phyloP scores from a whole-genome alignment of 2,113 vertebrate genomes.

The Argyrosomus japonicus region DNA sequence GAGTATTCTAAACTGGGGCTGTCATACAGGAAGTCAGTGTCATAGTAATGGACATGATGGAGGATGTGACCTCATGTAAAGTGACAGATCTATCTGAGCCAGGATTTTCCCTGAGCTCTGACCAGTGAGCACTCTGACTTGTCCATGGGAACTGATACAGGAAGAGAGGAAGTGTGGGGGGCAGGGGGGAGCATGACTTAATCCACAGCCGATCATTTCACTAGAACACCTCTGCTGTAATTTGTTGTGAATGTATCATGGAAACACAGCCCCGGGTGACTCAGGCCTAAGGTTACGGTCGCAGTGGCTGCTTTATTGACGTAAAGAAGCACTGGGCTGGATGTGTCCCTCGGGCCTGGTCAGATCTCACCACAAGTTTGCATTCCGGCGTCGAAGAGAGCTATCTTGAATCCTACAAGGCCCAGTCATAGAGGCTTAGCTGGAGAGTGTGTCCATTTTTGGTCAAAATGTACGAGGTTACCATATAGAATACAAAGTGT shows the following conservation, averaged over 20 bases:
- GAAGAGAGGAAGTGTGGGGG: conserved; percentile 49
- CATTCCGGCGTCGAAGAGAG: conserved; percentile 59
- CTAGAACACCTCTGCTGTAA: conserved; percentile 10
- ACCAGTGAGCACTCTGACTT: conserved; percentile 11
- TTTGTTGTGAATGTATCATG: conserved; percentile 50
- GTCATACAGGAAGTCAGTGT: conserved; percentile 46
- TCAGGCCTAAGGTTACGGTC: conserved; percentile 32
- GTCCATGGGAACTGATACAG: conserved; percentile 59
- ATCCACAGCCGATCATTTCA: conserved; percentile 55
- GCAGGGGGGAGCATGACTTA: conserved; percentile 29
- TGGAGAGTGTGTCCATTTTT: conserved; percentile 28
- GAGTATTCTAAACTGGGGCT: conserved; percentile 15
- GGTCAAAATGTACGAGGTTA: conserved; percentile 7
- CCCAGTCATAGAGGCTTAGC: conserved; percentile 9
- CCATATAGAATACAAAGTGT: conserved; percentile 8
- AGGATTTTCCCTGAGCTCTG: conserved; percentile 53
- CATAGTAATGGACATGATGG: conserved; percentile 17
- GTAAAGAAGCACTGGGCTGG: conserved; percentile 40
- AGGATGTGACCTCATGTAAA: conserved; percentile 71
- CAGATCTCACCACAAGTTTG: conserved; percentile 61
- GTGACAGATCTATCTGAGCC: conserved; percentile 27
- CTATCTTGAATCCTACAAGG: conserved; percentile 45
- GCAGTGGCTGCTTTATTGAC: conserved; percentile 39
- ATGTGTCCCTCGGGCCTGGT: conserved; percentile 52
- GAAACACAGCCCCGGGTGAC: conserved; percentile 30